A percentile compares a stretch with the other conserved stretches of the same genome.
phyloP scores from a whole-genome alignment of 2,888 invertebrate species.

The Exocentrus adspersus region DNA sequence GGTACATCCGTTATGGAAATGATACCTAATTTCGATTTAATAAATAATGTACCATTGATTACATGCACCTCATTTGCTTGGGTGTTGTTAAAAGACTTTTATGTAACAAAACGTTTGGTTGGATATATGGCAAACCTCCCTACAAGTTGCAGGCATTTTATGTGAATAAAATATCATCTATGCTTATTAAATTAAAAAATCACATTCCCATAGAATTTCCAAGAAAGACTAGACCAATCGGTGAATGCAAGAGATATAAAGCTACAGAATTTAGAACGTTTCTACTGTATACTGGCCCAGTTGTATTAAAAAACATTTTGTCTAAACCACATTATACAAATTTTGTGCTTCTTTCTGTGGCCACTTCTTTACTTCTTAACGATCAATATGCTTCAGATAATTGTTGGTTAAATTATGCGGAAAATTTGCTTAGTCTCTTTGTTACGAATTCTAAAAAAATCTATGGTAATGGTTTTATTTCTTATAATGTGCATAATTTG shows the following conservation, averaged over 20 bases:
- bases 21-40: background rate
- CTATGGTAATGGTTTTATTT: background rate
- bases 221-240: background rate
- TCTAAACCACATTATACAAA: background rate
- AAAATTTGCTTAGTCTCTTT: background rate
- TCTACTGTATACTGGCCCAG: background rate
- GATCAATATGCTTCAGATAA: background rate
- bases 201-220: background rate
- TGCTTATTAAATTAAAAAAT: background rate
- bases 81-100: background rate
- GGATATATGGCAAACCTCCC: too few relatives aligned
- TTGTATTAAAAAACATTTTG: slow-evolving; percentile 8
- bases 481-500: slow-evolving; percentile 24
- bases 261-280: background rate
- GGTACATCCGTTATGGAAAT: too few relatives aligned
- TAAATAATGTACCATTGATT: background rate
- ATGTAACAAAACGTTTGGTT: too few relatives aligned
- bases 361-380: background rate
- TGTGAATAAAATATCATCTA: background rate
- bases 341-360: background rate
- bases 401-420: background rate
- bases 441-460: background rate
- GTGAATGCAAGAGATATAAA: slow-evolving; percentile 2
- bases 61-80: background rate
- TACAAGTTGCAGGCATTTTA: background rate